Evolutionary conservation across 2,888 invertebrate species (phyloP).

Genomic region (Fragum whitleyi): DNA sequence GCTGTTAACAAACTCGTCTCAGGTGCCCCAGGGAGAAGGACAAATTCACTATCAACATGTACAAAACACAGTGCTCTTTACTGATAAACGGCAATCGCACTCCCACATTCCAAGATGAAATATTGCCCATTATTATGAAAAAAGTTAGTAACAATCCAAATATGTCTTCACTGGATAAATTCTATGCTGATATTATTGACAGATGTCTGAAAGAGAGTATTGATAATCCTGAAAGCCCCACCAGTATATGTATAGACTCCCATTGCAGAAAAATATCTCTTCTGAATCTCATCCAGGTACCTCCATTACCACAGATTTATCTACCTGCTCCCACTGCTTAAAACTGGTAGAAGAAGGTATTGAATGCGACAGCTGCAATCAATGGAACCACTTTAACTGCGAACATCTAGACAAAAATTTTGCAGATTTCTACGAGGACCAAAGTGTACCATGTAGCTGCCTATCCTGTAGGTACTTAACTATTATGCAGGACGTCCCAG

Average conservation of each 20-base stretch:
- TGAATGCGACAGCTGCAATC: too few relatives aligned
- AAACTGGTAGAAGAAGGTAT: background rate
- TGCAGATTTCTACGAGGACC: too few relatives aligned
- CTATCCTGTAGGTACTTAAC: too few relatives aligned
- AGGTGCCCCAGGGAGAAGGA: background rate
- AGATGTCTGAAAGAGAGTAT: slow-evolving; percentile 21
- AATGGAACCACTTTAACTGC: too few relatives aligned
- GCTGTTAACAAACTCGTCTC: background rate
- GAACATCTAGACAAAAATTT: too few relatives aligned
- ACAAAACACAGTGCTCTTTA: background rate
- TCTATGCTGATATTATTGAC: too few relatives aligned
- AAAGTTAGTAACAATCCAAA: background rate
- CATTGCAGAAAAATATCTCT: background rate
- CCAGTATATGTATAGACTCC: background rate
- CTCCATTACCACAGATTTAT: background rate
- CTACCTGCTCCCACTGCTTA: background rate
- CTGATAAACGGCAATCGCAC: slow-evolving; percentile 8
- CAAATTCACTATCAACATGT: slow-evolving; percentile 12
- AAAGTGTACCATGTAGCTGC: too few relatives aligned
- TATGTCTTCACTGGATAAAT: slow-evolving; percentile 3
- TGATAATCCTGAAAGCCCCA: slow-evolving; percentile 1
- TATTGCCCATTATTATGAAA: background rate
- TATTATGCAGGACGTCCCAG: too few relatives aligned
- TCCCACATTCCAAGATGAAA: too few relatives aligned
- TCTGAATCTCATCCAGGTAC: background rate